Base-by-base conservation (phyloP, 2,888 invertebrate genomes). In the Tetheella fluctuosa region DNA sequence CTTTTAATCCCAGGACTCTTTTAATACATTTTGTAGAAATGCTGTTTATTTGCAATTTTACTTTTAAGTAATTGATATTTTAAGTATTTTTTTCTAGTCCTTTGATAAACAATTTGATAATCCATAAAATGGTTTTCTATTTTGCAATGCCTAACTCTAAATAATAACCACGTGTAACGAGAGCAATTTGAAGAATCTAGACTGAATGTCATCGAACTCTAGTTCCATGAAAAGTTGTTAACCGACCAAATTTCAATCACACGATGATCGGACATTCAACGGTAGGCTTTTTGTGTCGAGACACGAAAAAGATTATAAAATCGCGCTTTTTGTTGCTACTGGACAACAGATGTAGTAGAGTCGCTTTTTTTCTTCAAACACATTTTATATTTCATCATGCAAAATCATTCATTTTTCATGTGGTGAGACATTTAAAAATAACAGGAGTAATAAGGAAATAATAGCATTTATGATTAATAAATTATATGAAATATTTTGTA, bases 281-380 rank as follows among this genome's bases (percentile, higher is more conserved):
- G 71, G 77, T 74, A 73, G 70, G 65, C 72, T 83, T 86, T 86
- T 86, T 88, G 74, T 78, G 73, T 60, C 61, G 61, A 64, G 73
- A 70, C 76, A 80, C 80, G 77, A 84, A 85, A 85, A 86, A 81
- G 80, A 73, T 82, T 71, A 81, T 77, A 83, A 81, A 84, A 80
- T 81, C 69, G 70, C 73, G 61, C 68, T 83, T 85, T 85, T 86
- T 85, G 71, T 75, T 54, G 59, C 61, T 20, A 10, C 55, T 30
- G 64, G 52, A 70, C 68, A 67, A 25, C 28, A 60, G 58, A 57
- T 60, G 61, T 48, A 52, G 60, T 70, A 57, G 80, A 79, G 74
- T 54, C 39, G 71, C 20, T 39, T 68, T 67, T 56, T 67, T 55
- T 17, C 17, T 58, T 54, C 57, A 13, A 34, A 59, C 10, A 54